Evolutionary conservation across 2,888 invertebrate species (phyloP).

Genomic region (Unio pictorum): DNA sequence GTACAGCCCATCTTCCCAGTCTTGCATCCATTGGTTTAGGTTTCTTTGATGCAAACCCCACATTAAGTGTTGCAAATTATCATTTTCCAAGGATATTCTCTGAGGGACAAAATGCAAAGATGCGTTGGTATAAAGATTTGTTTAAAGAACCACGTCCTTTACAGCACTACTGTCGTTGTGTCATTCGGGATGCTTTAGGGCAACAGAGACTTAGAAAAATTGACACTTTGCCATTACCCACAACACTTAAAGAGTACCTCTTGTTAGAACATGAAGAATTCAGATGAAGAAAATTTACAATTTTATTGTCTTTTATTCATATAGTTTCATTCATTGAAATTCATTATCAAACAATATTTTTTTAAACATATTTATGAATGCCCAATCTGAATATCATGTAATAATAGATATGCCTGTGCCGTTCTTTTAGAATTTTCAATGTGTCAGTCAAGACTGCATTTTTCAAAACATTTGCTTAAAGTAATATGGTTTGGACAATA

Average conservation of each 20-base stretch:
- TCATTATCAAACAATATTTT: too few relatives aligned
- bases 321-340: too few relatives aligned
- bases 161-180: constrained; percentile 65
- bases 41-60: constrained; percentile 15
- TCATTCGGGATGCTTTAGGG: constrained; percentile 56
- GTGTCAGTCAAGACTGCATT: too few relatives aligned
- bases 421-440: too few relatives aligned
- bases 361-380: too few relatives aligned
- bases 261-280: constrained; percentile 34
- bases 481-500: too few relatives aligned
- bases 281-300: constrained; percentile 4
- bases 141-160: constrained; percentile 59
- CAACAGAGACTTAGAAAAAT: constrained; percentile 49
- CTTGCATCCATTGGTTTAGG: constrained; percentile 44
- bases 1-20: constrained; percentile 52
- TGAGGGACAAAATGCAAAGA: constrained; percentile 40
- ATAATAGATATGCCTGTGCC: too few relatives aligned
- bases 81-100: constrained; percentile 26
- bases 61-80: constrained; percentile 22
- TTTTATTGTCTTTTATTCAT: too few relatives aligned
- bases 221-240: constrained; percentile 58
- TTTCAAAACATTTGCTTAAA: too few relatives aligned
- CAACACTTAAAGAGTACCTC: constrained; percentile 60
- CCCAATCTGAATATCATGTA: too few relatives aligned
- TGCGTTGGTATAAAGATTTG: constrained; percentile 60